A percentile compares a stretch with the other conserved stretches of the same genome.
Conservation (phyloP, 1,140 invertebrate species). For the Tachypleus tridentatus region DNA sequence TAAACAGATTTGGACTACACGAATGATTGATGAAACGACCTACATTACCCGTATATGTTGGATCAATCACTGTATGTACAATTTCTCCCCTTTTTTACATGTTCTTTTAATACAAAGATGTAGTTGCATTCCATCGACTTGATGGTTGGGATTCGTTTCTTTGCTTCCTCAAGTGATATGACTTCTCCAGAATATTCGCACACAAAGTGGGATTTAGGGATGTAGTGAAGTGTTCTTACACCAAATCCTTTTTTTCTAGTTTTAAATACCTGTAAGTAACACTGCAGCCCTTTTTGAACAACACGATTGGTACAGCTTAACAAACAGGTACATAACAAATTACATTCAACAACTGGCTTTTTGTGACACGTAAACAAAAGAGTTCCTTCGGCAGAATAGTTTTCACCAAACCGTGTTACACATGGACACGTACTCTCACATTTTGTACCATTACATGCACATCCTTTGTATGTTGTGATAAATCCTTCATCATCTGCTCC, state of each 20-base stretch:
- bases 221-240: constrained; percentile 53
- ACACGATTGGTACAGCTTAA: constrained; percentile 60
- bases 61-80: constrained; percentile 15
- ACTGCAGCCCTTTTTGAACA: constrained; percentile 56
- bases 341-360: constrained; percentile 17
- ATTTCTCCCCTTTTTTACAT: background rate
- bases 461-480: too few relatives aligned
- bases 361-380: too few relatives aligned
- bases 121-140: constrained; percentile 10
- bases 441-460: too few relatives aligned
- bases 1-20: constrained; percentile 76
- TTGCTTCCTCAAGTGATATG: constrained; percentile 11
- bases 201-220: constrained; percentile 36
- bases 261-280: constrained; percentile 61
- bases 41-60: constrained; percentile 64
- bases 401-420: too few relatives aligned
- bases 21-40: constrained; percentile 91
- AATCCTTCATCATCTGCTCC: too few relatives aligned
- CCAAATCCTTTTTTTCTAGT: constrained; percentile 74
- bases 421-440: too few relatives aligned
- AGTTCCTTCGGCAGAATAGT: too few relatives aligned
- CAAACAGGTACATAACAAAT: constrained; percentile 8
- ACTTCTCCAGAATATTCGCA: constrained; percentile 22
- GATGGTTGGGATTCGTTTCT: constrained; percentile 1
- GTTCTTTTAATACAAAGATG: constrained; percentile 16